Conservation (phyloP, 2,888 invertebrate species). For the Sarcophaga rosellei region DNA sequence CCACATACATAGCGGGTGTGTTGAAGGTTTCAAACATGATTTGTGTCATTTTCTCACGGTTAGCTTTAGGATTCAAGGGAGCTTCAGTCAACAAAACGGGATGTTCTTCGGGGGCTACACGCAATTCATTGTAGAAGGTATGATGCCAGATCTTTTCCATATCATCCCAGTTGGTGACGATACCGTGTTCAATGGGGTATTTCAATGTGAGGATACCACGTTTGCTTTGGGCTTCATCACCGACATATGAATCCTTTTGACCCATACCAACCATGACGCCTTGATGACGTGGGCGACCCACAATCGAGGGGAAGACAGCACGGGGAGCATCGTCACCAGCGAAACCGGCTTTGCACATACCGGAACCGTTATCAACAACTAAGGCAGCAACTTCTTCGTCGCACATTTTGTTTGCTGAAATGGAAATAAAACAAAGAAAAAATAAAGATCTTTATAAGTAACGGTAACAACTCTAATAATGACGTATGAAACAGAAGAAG, state of each 20-base stretch:
- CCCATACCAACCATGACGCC: constrained; percentile 97
- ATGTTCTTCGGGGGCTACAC: constrained; percentile 97
- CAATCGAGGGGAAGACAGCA: constrained; percentile 94
- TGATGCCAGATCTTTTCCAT: constrained; percentile 99
- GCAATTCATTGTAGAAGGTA: constrained; percentile 98
- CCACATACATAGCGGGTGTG: constrained; percentile 96
- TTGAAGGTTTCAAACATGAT: constrained; percentile 97
- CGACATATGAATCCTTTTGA: constrained; percentile 93
- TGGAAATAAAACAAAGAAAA: constrained; percentile 31
- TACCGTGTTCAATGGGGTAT: constrained; percentile 98
- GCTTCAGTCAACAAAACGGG: constrained; percentile 94
- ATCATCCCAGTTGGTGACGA: constrained; percentile 99
- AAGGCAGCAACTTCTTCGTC: constrained; percentile 98
- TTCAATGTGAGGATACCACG: constrained; percentile 95
- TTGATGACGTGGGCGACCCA: constrained; percentile 94
- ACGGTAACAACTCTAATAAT: no score
- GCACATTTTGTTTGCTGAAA: constrained; percentile 87
- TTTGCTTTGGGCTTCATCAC: constrained; percentile 93
- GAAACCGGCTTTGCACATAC: constrained; percentile 97
- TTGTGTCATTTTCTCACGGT: constrained; percentile 95
- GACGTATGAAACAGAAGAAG: neutral
- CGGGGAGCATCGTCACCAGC: constrained; percentile 94
- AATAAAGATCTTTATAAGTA: constrained; percentile 32
- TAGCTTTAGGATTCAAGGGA: constrained; percentile 94
- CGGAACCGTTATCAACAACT: constrained; percentile 95